Evolutionary conservation across 64 coral and sea anemone species (phyloP).

Genomic region (Actinia tenebrosa): DNA sequence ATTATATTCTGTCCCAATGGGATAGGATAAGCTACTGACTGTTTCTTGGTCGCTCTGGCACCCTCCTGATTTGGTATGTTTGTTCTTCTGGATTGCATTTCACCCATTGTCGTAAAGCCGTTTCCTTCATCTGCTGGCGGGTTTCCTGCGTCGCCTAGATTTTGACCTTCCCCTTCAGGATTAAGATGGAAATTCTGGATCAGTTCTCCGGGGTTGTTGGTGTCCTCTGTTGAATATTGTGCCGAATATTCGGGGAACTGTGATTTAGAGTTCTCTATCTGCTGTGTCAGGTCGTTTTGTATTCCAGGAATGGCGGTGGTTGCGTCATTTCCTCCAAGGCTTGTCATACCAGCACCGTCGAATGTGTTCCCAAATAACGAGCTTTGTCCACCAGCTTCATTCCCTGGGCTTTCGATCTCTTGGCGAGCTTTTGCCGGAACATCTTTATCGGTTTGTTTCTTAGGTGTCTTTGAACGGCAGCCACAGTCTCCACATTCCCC

Average conservation of each 20-base stretch:
- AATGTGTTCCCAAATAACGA: neutral
- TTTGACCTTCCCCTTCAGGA: neutral
- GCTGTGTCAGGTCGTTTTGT: constrained; percentile 6
- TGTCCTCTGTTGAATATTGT: neutral
- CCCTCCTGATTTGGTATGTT: constrained; percentile 43
- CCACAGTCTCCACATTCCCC: neutral
- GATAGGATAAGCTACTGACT: constrained; percentile 64
- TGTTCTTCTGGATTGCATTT: constrained; percentile 36
- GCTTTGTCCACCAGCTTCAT: neutral
- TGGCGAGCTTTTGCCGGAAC: constrained; percentile 52
- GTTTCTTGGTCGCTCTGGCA: constrained; percentile 49
- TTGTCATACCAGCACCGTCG: constrained; percentile 1
- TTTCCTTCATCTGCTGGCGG: neutral
- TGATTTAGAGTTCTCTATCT: constrained; percentile 10
- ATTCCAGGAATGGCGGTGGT: neutral
- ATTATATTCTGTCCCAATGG: constrained; percentile 1
- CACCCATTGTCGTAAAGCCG: neutral
- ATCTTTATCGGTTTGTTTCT: constrained; percentile 38
- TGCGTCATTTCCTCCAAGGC: neutral
- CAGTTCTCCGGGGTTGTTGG: neutral
- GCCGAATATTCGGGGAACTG: constrained; percentile 23
- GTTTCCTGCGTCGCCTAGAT: neutral
- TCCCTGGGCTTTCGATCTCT: constrained; percentile 49
- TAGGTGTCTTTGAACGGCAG: constrained; percentile 47
- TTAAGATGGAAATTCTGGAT: constrained; percentile 4